Evolutionary conservation across 2,797 vertebrate genomes (phyloP).

Genomic region (Malacoraja senta): DNA sequence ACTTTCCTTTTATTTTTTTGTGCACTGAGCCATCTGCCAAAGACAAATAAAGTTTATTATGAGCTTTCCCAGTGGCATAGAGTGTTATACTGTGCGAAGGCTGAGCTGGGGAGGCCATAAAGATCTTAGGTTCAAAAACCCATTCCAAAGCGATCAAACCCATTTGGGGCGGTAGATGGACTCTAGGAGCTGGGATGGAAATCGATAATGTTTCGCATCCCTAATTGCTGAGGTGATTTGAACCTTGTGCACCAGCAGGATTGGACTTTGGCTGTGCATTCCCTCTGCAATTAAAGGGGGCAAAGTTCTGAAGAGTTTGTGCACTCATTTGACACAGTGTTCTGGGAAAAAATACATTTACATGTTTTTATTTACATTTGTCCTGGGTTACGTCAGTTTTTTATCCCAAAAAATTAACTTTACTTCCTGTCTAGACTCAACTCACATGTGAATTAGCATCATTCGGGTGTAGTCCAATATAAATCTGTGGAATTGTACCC

Average conservation of each 20-base stretch:
- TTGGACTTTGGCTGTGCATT: not conserved
- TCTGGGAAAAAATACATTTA: not conserved
- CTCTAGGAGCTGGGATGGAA: not conserved
- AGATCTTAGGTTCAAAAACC: not conserved
- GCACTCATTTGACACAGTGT: not conserved
- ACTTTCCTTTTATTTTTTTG: slow-evolving; percentile 20
- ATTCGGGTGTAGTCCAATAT: not conserved
- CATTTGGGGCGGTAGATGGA: not conserved
- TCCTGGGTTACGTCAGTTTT: not conserved
- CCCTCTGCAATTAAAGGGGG: not conserved
- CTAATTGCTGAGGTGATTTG: not conserved
- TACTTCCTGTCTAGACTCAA: slow-evolving; percentile 4
- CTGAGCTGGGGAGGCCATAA: not conserved
- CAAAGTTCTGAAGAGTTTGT: not conserved
- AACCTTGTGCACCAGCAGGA: not conserved
- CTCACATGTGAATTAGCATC: not conserved
- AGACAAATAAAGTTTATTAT: not conserved
- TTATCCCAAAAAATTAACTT: not conserved
- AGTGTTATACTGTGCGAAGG: not conserved
- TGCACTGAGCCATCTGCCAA: not conserved
- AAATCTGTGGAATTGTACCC: not conserved
- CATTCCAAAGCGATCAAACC: not conserved
- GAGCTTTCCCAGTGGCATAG: not conserved
- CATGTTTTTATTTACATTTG: not conserved
- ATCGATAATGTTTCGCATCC: not conserved